Base-by-base conservation (phyloP, 2,797 vertebrate species). In the Darevskia mixta region DNA sequence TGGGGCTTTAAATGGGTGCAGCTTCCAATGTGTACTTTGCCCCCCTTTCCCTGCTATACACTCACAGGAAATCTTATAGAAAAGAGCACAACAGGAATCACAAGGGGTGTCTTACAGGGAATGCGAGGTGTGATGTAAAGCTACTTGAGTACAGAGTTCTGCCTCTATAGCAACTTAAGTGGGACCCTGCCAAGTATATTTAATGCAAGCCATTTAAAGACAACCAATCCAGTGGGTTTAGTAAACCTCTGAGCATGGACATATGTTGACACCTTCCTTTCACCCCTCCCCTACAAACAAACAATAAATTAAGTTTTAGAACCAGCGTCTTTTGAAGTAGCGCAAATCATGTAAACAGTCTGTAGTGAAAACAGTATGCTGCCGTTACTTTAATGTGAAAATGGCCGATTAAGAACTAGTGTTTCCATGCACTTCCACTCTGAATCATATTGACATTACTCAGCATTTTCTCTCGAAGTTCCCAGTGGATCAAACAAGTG, bases 401-500 rank as follows among this genome's bases (percentile, higher is more conserved):
- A 23, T 43, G 23, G 3, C 29, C 49, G 32, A 8, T n/a, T 20
- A 79, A 58, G 17, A 71, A 13, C 25, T 71, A 5, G 18, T 17
- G 29, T 79, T 71, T 71, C 61, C n/a, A 29, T 61, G 49, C 35
- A 13, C 35, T 64, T 43, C 43, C n/a, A 17, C 49, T 79, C 64
- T 49, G 79, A 69, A 38, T 86, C 25, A 58, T 79, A 49, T 27
- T 61, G 32, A 64, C 5, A 58, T 79, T 79, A 79, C 23, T 67
- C 55, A 49, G 20, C 45, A 20, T 82, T 81, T 81, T 80, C 77
- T 61, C 9, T 32, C 2, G 23, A 61, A 17, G 35, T 27, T 88
- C 83, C 77, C 92, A 81, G 27, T 25, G 83, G 85, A 93, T 86
- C 41, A 0, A 88, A 87, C 86, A 92, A 93, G 86, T 73, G 87